Conservation (phyloP, 1,140 invertebrate species). For the Hylyphantes graminicola region DNA sequence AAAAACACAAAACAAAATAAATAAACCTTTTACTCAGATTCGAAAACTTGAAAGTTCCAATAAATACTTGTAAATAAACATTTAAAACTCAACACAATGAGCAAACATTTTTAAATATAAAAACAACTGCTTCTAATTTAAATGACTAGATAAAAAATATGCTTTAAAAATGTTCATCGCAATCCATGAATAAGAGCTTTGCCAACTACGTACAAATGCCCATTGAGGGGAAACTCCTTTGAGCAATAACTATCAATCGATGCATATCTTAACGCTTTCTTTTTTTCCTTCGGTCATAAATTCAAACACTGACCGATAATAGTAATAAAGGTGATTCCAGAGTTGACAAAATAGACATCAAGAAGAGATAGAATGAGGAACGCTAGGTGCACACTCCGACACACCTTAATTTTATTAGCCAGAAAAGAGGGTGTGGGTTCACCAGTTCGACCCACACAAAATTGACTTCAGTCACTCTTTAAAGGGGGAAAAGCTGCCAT, state of each 20-base stretch:
- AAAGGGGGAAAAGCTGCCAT: constrained; percentile 55
- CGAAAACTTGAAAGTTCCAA: constrained; percentile 1
- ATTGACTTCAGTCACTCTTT: constrained; percentile 39
- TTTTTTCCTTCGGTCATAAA: constrained; percentile 9
- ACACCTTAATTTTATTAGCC: constrained; percentile 28
- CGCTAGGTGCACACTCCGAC: constrained; percentile 20
- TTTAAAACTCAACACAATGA: constrained; percentile 1
- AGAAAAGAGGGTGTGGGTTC: constrained; percentile 48
- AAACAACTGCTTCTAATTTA: constrained; percentile 27
- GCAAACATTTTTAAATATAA: constrained; percentile 15
- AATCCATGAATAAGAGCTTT: constrained; percentile 56
- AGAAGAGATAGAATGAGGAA: constrained; percentile 60
- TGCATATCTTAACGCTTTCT: constrained; percentile 49
- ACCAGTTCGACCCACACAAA: constrained; percentile 41
- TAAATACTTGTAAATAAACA: constrained; percentile 23
- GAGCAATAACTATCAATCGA: constrained; percentile 51
- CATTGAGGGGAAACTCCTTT: constrained; percentile 51
- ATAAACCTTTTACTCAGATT: not conserved
- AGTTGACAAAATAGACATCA: constrained; percentile 59
- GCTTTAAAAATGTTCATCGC: constrained; percentile 52
- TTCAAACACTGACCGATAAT: constrained; percentile 47
- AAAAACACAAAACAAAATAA: not conserved
- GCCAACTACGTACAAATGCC: constrained; percentile 56
- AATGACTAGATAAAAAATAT: constrained; percentile 59
- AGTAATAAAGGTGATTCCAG: constrained; percentile 52